These are phyloP conservation scores for Cyclargus thomasi DNA, from an alignment of 1,140 invertebrate genomes.

Conservation along the genomic window DNA sequence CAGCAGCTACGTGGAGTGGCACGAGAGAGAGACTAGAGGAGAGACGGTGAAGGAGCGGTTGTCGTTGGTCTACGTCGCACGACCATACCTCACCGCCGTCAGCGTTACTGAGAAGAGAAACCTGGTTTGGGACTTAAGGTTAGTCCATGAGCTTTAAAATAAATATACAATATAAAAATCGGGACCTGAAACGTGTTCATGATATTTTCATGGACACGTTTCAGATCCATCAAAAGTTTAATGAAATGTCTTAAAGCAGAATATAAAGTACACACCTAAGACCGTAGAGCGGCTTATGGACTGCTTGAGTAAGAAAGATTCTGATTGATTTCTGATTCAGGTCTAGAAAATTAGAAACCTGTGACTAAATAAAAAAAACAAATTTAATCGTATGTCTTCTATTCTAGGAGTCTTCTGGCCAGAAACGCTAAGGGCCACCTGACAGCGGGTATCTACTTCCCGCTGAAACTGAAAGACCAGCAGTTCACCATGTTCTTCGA, in stretches of 20 bases:
- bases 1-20: conserved; percentile 88
- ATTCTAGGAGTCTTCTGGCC: conserved; percentile 83
- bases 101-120: conserved; percentile 92
- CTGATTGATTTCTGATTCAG: too few species aligned
- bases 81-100: conserved; percentile 86
- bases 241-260: too few species aligned
- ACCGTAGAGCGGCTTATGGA: too few species aligned
- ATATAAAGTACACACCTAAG: too few species aligned
- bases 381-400: conserved; percentile 50
- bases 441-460: conserved; percentile 89
- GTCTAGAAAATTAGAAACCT: too few species aligned
- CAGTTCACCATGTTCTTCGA: conserved; percentile 89
- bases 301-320: too few species aligned
- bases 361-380: too few species aligned
- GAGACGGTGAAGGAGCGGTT: conserved; percentile 77
- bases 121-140: conserved; percentile 88
- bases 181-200: too few species aligned
- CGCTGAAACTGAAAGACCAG: conserved; percentile 77
- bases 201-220: too few species aligned
- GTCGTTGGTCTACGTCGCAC: conserved; percentile 87
- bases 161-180: too few species aligned
- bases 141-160: conserved; percentile 20
- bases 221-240: too few species aligned
- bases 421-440: conserved; percentile 87
- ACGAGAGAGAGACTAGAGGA: conserved; percentile 82